These are phyloP conservation scores for Nothobranchius furzeri DNA, from an alignment of 2,113 vertebrate species.

Conservation along the genomic window DNA sequence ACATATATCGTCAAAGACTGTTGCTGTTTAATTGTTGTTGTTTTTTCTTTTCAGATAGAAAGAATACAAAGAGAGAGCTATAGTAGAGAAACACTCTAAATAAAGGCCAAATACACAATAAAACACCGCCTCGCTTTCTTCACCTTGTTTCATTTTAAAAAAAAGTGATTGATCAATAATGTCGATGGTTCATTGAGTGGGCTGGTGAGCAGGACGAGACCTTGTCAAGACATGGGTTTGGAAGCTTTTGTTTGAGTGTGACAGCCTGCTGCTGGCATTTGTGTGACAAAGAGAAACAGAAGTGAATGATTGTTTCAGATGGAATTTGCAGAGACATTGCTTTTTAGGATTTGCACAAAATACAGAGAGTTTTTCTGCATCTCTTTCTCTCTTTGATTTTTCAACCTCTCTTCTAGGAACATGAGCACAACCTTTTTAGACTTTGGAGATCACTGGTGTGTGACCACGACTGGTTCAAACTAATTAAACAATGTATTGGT, in stretches of 20 bases:
- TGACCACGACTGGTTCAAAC: slow-evolving; percentile 45
- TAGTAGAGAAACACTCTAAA: background rate
- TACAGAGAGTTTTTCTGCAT: slow-evolving; percentile 2
- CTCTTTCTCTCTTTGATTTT: background rate
- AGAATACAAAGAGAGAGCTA: slow-evolving; percentile 8
- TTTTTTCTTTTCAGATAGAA: slow-evolving; percentile 28
- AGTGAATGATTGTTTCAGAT: slow-evolving; percentile 11
- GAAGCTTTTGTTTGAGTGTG: slow-evolving; percentile 50
- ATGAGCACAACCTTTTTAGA: slow-evolving; percentile 19
- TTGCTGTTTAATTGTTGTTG: slow-evolving; percentile 25
- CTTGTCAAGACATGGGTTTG: slow-evolving; percentile 55
- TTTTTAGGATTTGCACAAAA: background rate
- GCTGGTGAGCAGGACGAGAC: slow-evolving; percentile 47
- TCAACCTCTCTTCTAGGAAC: slow-evolving; percentile 1
- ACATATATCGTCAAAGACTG: slow-evolving; percentile 50
- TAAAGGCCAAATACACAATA: too few relatives aligned
- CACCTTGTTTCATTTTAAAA: slow-evolving; percentile 50
- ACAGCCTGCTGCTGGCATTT: slow-evolving; percentile 12
- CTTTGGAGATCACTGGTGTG: slow-evolving; percentile 41
- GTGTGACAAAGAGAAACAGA: background rate
- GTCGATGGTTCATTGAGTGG: slow-evolving; percentile 27
- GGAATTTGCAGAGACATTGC: slow-evolving; percentile 1
- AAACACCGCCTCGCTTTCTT: background rate
- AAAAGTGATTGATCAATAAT: slow-evolving; percentile 65
- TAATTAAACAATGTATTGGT: slow-evolving; percentile 68